A percentile compares a stretch with the other conserved stretches of the same genome.
phyloP scores from a whole-genome alignment of 2,797 vertebrate genomes.

The Tympanoctomys barrerae region DNA sequence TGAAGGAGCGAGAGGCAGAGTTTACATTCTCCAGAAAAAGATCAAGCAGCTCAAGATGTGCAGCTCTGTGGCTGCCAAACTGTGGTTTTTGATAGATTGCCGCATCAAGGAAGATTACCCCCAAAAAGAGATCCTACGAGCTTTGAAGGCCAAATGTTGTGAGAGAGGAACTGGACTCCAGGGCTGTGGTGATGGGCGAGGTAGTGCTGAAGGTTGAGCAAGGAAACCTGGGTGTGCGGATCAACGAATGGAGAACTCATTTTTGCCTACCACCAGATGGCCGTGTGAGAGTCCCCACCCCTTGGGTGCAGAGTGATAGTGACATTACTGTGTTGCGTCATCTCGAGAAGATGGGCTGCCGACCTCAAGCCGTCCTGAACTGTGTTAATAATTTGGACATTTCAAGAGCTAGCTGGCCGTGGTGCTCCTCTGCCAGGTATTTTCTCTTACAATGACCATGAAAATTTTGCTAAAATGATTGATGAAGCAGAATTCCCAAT shows the following conservation, averaged over 20 bases:
- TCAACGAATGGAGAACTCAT: constrained; percentile 90
- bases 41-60: too few relatives aligned
- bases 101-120: too few relatives aligned
- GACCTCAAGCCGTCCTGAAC: constrained; percentile 91
- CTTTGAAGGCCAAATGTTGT: too few relatives aligned
- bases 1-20: too few relatives aligned
- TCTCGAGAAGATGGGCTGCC: constrained; percentile 92
- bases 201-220: too few relatives aligned
- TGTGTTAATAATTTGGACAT: constrained; percentile 93
- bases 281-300: constrained; percentile 92
- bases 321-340: constrained; percentile 92
- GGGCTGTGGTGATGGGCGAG: too few relatives aligned
- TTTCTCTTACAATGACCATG: constrained; percentile 92
- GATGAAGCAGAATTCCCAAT: constrained; percentile 92
- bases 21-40: too few relatives aligned
- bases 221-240: constrained; percentile 85
- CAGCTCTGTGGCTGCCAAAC: too few relatives aligned
- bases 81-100: too few relatives aligned
- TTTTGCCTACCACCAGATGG: constrained; percentile 90
- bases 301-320: constrained; percentile 92
- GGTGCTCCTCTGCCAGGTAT: constrained; percentile 91
- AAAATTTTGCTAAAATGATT: constrained; percentile 93
- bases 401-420: constrained; percentile 91
- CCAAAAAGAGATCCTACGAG: too few relatives aligned
- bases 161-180: too few relatives aligned